Evolutionary conservation across 2,113 vertebrate genomes (phyloP), one percentile per base, ranked within the genome.

Genomic region (Gopherus flavomarginatus): DNA sequence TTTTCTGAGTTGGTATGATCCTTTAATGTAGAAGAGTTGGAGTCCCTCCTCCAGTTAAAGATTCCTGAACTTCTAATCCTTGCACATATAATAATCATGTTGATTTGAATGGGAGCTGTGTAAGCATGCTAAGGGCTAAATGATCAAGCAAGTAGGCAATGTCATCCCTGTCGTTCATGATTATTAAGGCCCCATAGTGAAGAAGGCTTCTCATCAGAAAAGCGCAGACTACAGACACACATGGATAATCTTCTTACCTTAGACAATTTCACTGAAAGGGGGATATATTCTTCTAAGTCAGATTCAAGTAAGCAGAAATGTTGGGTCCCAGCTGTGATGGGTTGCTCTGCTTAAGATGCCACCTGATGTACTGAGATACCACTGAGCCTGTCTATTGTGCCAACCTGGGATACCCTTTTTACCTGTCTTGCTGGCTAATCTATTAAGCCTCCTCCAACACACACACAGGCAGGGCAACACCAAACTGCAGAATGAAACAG

Each of bases 11-110:
- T 85, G 8, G 1, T 79, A 59, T 83, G 27, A 59, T 95, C 31
- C 83, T 91, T 87, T 95, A 86, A 90, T 94, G 87, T 94, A 44
- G 93, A 95, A 96, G 94, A 53, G 12, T 96, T 94, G 82, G 5
- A 0, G 87, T 83, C 91, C 62, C 80, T 96, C 87, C 94, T 91
- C 82, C 95, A 95, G 90, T 81, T 87, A 78, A 88, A 89, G 69
- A 80, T 95, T 94, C 88, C 90, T 95, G 47, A 44, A 80, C 77
- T 22, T 94, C 83, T 84, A 83, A 69, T 0, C 0, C 89, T 77
- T 89, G 35, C 77, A 62, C 0, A 0, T 87, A 59, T 89, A 94
- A 91, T 93, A 96, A 2, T 86, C 57, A 21, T 96, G 95, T 90
- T 94, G 92, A 85, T 78, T 24, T 42, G 77, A 94, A 42, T 78